Evolutionary conservation across 2,888 invertebrate genomes (phyloP), one percentile per base, ranked within the genome.

Genomic region (Catocala sponsa): DNA sequence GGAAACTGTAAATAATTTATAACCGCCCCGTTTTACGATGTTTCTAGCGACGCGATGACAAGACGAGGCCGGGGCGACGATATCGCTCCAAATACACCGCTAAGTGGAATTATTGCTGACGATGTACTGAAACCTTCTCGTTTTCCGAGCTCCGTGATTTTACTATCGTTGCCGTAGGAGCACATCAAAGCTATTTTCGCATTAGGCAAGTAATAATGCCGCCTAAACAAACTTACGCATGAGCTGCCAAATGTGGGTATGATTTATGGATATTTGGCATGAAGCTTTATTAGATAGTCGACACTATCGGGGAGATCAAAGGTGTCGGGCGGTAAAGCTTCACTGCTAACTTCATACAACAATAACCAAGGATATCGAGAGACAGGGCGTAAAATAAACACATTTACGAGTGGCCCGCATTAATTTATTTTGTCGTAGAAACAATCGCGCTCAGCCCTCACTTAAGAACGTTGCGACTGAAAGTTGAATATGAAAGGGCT

Each of bases 1-100:
- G 85, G 85, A 87, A 91, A 92, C 88, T 85, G 91, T 91, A 89
- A 89, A 92, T 93, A 92, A 94, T 93, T 92, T 93, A 93, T 91
- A 91, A 91, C 88, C 85, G 83, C 82, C 81, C 69, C 83, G 82
- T 86, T 86, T 87, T 88, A 88, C 86, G 86, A 84, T 84, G 85
- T 86, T 88, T 79, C 82, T 82, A 85, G 76, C 79, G 73, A 81
- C 76, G 79, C 81, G 90, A 85, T 87, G 90, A 92, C 91, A 90
- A 85, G 84, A 74, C 77, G 76, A 81, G 80, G 76, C 79, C 73
- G 61, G 53, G 48, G 80, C 77, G 70, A 83, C 80, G 85, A 84
- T 86, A 87, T 88, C 86, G 78, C 81, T 80, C 50, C 52, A 60
- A 70, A 70, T 72, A 71, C 72, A 80, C 75, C 77, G 76, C 80